Evolutionary conservation across 2,113 vertebrate species (phyloP).

Genomic region (Egretta garzetta): DNA sequence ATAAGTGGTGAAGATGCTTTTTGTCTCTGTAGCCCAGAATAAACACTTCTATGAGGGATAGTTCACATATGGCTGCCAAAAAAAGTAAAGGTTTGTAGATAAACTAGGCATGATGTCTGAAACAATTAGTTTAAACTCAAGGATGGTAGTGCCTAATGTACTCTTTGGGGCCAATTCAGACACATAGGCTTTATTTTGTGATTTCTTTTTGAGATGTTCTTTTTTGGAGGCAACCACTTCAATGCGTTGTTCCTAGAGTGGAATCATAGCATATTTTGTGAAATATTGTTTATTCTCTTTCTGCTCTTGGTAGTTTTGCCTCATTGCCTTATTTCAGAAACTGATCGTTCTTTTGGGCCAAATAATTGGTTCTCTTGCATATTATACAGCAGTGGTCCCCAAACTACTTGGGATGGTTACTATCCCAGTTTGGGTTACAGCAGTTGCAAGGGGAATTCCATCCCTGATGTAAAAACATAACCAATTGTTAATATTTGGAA

Average conservation of each 20-base stretch:
- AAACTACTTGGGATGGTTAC: background rate
- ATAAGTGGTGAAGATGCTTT: background rate
- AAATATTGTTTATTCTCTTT: background rate
- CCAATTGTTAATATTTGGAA: background rate
- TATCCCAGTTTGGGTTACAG: background rate
- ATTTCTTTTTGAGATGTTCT: background rate
- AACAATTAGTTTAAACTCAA: background rate
- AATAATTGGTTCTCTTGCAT: background rate
- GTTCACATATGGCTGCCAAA: background rate
- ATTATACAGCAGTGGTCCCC: background rate
- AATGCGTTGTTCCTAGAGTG: background rate
- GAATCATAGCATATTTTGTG: background rate
- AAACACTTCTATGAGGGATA: background rate
- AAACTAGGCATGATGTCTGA: background rate
- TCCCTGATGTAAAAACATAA: background rate
- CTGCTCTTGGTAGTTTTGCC: background rate
- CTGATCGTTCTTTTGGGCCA: background rate
- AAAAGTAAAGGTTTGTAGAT: background rate
- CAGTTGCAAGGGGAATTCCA: background rate
- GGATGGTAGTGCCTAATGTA: background rate
- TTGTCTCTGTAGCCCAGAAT: background rate
- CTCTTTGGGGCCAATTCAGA: background rate
- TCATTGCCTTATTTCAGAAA: background rate
- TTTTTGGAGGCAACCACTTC: background rate
- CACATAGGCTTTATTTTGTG: background rate